Percentiles rank a stretch among this genome's conserved stretches.
phyloP scores from a whole-genome alignment of 2,888 invertebrate genomes.

The Hyposoter didymator region DNA sequence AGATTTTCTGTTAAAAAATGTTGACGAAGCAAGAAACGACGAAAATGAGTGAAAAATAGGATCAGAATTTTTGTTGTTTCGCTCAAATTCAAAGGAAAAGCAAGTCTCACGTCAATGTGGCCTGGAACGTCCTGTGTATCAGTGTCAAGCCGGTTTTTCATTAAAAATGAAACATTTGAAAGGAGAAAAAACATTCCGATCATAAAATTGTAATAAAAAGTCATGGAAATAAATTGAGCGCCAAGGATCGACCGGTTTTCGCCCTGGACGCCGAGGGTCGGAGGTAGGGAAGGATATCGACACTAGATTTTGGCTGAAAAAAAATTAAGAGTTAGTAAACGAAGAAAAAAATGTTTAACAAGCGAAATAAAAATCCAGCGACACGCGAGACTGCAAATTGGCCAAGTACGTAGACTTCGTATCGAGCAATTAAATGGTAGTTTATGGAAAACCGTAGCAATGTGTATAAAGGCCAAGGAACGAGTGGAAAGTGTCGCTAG shows the following conservation, averaged over 20 bases:
- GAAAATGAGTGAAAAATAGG: background rate
- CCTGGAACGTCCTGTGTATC: background rate
- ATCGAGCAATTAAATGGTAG: background rate
- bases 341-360: background rate
- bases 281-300: background rate
- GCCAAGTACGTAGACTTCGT: background rate
- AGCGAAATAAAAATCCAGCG: background rate
- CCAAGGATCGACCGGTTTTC: slow-evolving; percentile 21
- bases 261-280: background rate
- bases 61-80: background rate
- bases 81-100: background rate
- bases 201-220: background rate
- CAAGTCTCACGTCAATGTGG: background rate
- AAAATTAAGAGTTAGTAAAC: background rate
- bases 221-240: slow-evolving; percentile 23
- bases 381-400: background rate
- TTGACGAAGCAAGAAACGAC: background rate
- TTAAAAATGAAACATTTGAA: slow-evolving; percentile 22
- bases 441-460: background rate
- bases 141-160: background rate
- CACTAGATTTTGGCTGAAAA: background rate
- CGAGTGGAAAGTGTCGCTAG: slow-evolving; percentile 43
- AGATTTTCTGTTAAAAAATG: background rate
- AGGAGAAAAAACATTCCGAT: background rate
- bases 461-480: slow-evolving; percentile 29